Base-by-base conservation (phyloP, 2,113 vertebrate species). In the Tupaia chinensis region DNA sequence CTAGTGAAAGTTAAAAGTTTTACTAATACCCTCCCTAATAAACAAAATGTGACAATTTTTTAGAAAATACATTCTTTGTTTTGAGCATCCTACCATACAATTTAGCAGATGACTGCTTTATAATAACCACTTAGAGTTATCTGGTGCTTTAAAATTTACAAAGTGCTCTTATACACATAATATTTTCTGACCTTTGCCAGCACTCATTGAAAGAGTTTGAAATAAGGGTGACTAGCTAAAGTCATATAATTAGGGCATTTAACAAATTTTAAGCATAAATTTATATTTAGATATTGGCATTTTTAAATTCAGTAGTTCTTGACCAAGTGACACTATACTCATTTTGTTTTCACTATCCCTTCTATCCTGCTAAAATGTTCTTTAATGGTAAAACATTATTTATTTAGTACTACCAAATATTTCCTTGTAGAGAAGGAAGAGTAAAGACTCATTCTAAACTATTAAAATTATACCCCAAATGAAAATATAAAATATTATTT, bases 111-210 rank as follows among this genome's bases (percentile, higher is more conserved):
- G 34, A 77, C 19, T 68, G 7, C 70, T 68, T 85, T 23, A 22
- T 56, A 85, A 85, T 94, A 93, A 74, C 44, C 83, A 65, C 63
- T 86, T 44, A 61, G 9, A 74, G n/a, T 83, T 87, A 63, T 66
- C 23, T 72, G 12, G 23, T 53, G 7, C 78, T 63, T 89, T 94
- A 83, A 89, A n/a, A 90, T 89, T 78, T 79, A 20, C 60, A 80
- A 89, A 92, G 22, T 76, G 32, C n/a, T 94, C 19, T 77, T 87
- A 20, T 13, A 22, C 7, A 80, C 6, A 17, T 14, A 68, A 72
- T 66, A 58, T 73, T n/a, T 44, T 66, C 92, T 95, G 81, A 94
- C 44, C 60, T 97, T 95, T 96, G 61, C 32, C 60, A 84, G 23
- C 78, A 58, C 4, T 15, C 53, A 77, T 19, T 32, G 34, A 66